These are phyloP conservation scores for Falco naumanni DNA, from an alignment of 2,797 vertebrate genomes.

Conservation along the genomic window DNA sequence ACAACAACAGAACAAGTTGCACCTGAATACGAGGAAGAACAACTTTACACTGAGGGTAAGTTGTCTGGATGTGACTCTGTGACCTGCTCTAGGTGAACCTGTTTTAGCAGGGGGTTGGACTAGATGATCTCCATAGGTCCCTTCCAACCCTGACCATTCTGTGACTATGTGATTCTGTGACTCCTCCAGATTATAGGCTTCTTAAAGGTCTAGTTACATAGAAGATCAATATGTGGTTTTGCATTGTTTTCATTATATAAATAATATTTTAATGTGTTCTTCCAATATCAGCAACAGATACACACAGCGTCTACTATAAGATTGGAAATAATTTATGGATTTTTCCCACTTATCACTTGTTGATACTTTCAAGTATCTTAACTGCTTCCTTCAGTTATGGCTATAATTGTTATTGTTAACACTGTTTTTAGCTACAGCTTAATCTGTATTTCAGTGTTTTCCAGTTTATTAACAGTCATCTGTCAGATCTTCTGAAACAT, in stretches of 20 bases:
- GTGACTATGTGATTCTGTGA: too few species aligned
- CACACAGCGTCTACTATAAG: rapidly evolving
- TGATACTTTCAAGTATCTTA: background rate
- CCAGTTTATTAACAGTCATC: slow-evolving; percentile 1
- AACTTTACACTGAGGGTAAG: too few species aligned
- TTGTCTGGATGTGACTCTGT: too few species aligned
- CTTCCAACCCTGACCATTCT: too few species aligned
- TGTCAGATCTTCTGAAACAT: background rate
- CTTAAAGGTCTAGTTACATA: background rate
- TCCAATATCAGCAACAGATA: background rate
- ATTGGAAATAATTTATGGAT: background rate
- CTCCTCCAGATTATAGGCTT: background rate
- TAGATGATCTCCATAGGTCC: too few species aligned
- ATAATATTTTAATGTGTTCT: background rate
- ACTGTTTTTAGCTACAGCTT: background rate
- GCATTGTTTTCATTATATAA: background rate
- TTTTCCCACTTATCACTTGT: background rate
- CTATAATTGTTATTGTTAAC: background rate
- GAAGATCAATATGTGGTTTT: background rate
- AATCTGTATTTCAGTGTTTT: background rate
- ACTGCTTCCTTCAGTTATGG: background rate
- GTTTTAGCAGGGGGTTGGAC: too few species aligned
- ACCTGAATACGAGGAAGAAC: too few species aligned
- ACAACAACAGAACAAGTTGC: too few species aligned
- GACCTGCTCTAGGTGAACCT: too few species aligned